These are phyloP conservation scores for Monopis laevigella DNA, from an alignment of 2,888 invertebrate genomes.

Conservation along the genomic window DNA sequence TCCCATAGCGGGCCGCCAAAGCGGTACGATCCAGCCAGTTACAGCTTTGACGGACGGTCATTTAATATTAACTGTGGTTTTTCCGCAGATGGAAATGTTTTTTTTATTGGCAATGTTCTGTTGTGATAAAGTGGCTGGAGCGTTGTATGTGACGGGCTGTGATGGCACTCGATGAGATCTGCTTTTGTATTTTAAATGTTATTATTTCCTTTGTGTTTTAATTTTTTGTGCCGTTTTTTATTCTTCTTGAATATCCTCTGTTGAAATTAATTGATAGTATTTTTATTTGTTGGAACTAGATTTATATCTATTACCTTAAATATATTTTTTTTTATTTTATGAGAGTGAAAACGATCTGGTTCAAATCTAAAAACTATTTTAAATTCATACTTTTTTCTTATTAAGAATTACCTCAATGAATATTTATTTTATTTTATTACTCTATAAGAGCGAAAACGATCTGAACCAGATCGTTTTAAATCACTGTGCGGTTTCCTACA, in stretches of 20 bases:
- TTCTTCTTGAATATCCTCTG: background rate
- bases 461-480: too few relatives aligned
- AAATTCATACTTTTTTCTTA: too few relatives aligned
- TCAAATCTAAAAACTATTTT: too few relatives aligned
- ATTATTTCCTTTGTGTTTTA: slow-evolving; percentile 24
- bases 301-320: too few relatives aligned
- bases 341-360: too few relatives aligned
- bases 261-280: background rate
- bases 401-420: too few relatives aligned
- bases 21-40: slow-evolving; percentile 40
- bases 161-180: slow-evolving; percentile 37
- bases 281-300: too few relatives aligned
- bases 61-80: slow-evolving; percentile 68
- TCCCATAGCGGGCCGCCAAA: slow-evolving; percentile 48
- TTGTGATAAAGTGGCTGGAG: slow-evolving; percentile 59
- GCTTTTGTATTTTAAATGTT: slow-evolving; percentile 41
- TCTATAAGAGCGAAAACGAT: too few relatives aligned
- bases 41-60: slow-evolving; percentile 62
- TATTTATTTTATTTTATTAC: too few relatives aligned
- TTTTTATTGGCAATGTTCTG: slow-evolving; percentile 56
- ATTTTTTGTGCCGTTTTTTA: background rate
- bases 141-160: slow-evolving; percentile 55
- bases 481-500: too few relatives aligned
- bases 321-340: too few relatives aligned
- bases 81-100: slow-evolving; percentile 64